These are phyloP conservation scores for Phalacrocorax aristotelis DNA, from an alignment of 2,113 vertebrate species.

Conservation along the genomic window DNA sequence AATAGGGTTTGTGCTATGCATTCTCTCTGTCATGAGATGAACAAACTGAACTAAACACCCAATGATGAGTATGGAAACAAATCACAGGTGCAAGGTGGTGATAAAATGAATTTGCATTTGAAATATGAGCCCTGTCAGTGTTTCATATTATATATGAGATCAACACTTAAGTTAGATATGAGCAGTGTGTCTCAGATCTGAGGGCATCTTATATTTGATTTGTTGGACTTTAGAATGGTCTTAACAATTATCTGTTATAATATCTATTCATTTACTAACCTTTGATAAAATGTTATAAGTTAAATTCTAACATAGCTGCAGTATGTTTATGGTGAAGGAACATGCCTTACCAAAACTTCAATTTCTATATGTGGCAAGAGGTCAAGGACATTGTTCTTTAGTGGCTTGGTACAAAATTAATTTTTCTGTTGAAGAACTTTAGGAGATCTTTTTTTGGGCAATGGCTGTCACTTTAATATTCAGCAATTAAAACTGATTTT, in stretches of 20 bases:
- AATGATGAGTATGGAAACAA: background rate
- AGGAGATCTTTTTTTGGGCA: background rate
- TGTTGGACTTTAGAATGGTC: background rate
- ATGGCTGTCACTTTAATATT: background rate
- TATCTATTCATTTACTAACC: background rate
- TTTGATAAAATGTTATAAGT: background rate
- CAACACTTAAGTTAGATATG: background rate
- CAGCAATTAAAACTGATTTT: conserved; percentile 39
- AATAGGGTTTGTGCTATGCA: background rate
- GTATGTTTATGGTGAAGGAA: conserved; percentile 58
- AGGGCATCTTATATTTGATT: background rate
- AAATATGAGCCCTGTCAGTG: background rate
- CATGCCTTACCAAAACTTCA: conserved; percentile 16
- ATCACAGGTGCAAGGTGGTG: conserved; percentile 5
- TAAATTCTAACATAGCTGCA: background rate
- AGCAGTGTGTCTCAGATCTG: background rate
- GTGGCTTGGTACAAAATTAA: background rate
- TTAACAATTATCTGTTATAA: background rate
- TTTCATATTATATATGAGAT: background rate
- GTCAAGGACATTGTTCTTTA: background rate
- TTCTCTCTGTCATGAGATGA: background rate
- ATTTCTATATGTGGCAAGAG: background rate
- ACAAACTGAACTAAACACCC: background rate
- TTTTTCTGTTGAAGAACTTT: background rate
- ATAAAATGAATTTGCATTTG: conserved; percentile 38